These are phyloP conservation scores for Idaea dimidiata DNA, from an alignment of 2,888 invertebrate species.

Conservation along the genomic window DNA sequence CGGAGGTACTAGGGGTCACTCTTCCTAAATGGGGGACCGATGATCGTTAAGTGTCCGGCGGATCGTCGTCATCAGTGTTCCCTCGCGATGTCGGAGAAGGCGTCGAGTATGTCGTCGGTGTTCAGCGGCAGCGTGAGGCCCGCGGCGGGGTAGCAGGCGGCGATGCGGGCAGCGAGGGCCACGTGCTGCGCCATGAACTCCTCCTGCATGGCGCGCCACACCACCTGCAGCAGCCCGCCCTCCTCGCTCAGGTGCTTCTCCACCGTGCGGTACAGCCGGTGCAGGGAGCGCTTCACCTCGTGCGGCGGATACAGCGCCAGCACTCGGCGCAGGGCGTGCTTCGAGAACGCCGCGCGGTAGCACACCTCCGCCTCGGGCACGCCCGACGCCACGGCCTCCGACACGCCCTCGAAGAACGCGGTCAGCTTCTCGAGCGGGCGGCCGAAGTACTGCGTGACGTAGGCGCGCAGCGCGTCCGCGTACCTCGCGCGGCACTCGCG, in stretches of 20 bases:
- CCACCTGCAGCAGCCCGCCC: conserved; percentile 96
- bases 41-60: too few species aligned
- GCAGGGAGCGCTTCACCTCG: conserved; percentile 92
- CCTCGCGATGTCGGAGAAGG: conserved; percentile 98
- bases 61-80: conserved; percentile 93
- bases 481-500: conserved; percentile 96
- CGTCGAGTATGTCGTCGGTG: conserved; percentile 96
- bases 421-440: conserved; percentile 81
- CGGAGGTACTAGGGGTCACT: too few species aligned
- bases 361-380: conserved; percentile 98
- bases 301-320: conserved; percentile 93
- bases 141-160: conserved; percentile 97
- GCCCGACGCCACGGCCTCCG: conserved; percentile 94
- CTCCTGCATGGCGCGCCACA: conserved; percentile 99
- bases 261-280: conserved; percentile 95
- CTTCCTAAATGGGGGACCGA: too few species aligned
- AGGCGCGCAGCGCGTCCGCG: conserved; percentile 92
- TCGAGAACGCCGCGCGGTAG: conserved; percentile 98
- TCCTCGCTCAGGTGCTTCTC: conserved; percentile 98
- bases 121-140: conserved; percentile 96
- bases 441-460: conserved; percentile 97
- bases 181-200: conserved; percentile 97
- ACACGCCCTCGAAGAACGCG: conserved; percentile 98
- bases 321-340: conserved; percentile 96
- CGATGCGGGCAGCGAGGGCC: conserved; percentile 93